A percentile compares a stretch with the other conserved stretches of the same genome.
Evolutionary conservation across 2,113 vertebrate genomes (phyloP).

Genomic region (Paralichthys olivaceus): DNA sequence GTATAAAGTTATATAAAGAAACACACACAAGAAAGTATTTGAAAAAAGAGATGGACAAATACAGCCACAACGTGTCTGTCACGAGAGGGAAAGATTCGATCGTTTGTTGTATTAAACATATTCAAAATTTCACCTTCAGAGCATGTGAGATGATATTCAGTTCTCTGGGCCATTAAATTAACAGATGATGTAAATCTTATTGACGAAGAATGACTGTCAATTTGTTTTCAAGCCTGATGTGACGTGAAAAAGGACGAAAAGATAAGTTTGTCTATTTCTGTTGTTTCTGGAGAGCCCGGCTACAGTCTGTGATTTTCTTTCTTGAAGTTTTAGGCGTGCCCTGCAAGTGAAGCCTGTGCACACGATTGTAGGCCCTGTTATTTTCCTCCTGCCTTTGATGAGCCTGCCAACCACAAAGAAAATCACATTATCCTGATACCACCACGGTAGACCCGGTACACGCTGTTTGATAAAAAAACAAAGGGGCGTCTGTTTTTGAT

Average conservation of each 20-base stretch:
- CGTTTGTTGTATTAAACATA: conserved; percentile 20
- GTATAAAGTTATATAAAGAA: conserved; percentile 56
- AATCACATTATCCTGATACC: conserved; percentile 37
- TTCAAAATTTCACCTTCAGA: conserved; percentile 30
- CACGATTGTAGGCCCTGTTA: conserved; percentile 41
- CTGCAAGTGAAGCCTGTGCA: conserved; percentile 37
- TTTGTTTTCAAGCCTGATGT: conserved; percentile 40
- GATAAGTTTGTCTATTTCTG: conserved; percentile 37
- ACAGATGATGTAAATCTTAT: conserved; percentile 49
- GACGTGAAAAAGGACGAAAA: conserved; percentile 40
- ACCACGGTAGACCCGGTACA: conserved; percentile 55
- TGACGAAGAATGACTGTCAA: conserved; percentile 33
- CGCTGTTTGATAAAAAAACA: conserved; percentile 41
- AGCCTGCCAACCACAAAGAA: conserved; percentile 51
- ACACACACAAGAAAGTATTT: conserved; percentile 63
- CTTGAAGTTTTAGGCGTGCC: conserved; percentile 26
- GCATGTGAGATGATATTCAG: conserved; percentile 26
- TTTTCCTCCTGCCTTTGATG: conserved; percentile 58
- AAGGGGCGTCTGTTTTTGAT: conserved; percentile 68
- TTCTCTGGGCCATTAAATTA: conserved; percentile 32
- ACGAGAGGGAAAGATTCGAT: conserved; percentile 16
- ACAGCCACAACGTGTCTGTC: conserved; percentile 39
- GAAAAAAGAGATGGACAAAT: conserved; percentile 44
- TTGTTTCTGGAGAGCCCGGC: conserved; percentile 41
- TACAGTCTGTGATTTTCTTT: conserved; percentile 49